These are phyloP conservation scores for Hofmannophila pseudospretella DNA, from an alignment of 2,888 invertebrate species.

Conservation along the genomic window DNA sequence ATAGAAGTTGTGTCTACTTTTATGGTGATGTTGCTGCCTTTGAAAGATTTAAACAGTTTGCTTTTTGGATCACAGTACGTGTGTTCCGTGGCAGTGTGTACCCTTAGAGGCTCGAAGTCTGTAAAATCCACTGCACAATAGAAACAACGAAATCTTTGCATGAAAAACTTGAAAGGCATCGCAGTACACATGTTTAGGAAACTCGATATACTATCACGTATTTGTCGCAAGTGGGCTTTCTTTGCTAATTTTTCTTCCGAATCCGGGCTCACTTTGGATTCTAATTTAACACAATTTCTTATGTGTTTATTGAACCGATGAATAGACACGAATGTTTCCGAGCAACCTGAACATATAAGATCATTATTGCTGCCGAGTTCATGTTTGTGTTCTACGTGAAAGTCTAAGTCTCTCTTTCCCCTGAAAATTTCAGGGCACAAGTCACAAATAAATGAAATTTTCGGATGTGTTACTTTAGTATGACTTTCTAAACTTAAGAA, in stretches of 20 bases:
- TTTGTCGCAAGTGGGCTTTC: conserved; percentile 4
- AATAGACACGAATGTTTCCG: conserved; percentile 8
- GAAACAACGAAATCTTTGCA: conserved; percentile 35
- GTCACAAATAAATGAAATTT: conserved; percentile 1
- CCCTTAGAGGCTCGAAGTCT: conserved; percentile 23
- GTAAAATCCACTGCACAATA: conserved; percentile 31
- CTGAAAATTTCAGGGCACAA: conserved; percentile 1
- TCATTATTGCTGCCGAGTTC: background rate
- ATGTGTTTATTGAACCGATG: conserved; percentile 7
- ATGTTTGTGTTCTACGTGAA: conserved; percentile 3
- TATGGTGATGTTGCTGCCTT: conserved; percentile 22
- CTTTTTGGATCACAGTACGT: conserved; percentile 21
- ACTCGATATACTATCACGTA: conserved; percentile 20
- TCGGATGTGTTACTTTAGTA: conserved; percentile 2
- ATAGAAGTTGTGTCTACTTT: conserved; percentile 30
- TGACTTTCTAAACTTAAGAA: conserved; percentile 7
- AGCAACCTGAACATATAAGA: conserved; percentile 5
- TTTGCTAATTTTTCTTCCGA: background rate
- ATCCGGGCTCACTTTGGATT: conserved; percentile 1
- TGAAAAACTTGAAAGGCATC: conserved; percentile 37
- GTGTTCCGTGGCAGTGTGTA: conserved; percentile 23
- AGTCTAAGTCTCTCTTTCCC: conserved; percentile 1
- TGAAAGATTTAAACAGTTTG: conserved; percentile 23
- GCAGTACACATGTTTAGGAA: conserved; percentile 31
- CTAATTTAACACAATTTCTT: conserved; percentile 4